These are phyloP conservation scores for Machimus rusticus DNA, from an alignment of 2,888 invertebrate species.

Conservation along the genomic window DNA sequence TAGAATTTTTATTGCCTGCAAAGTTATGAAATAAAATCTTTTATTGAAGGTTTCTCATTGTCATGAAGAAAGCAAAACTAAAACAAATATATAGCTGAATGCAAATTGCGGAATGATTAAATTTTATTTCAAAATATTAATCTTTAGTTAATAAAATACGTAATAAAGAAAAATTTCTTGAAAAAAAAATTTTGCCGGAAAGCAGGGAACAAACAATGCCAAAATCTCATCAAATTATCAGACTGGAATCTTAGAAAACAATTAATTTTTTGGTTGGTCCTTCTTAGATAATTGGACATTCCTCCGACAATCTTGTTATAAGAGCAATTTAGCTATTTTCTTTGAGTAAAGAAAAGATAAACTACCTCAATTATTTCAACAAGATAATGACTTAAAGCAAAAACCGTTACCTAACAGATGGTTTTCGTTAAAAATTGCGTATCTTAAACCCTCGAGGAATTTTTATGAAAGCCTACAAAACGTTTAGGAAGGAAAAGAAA, in stretches of 20 bases:
- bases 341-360: background rate
- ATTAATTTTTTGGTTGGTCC: background rate
- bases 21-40: too few species aligned
- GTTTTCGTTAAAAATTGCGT: background rate
- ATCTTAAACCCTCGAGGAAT: background rate
- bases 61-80: too few species aligned
- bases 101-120: too few species aligned
- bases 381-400: background rate
- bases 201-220: too few species aligned
- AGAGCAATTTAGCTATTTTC: background rate
- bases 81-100: too few species aligned
- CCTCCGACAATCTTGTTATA: background rate
- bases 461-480: background rate
- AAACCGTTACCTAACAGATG: background rate
- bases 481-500: background rate
- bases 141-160: too few species aligned
- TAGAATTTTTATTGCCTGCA: too few species aligned
- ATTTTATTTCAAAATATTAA: too few species aligned
- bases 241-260: background rate
- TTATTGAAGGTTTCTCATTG: too few species aligned
- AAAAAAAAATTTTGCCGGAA: too few species aligned
- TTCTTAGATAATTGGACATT: background rate
- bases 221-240: background rate
- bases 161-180: too few species aligned
- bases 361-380: background rate